Percentiles rank a stretch among this genome's conserved stretches.
Evolutionary conservation across 2,888 invertebrate species (phyloP).

Genomic region (Campoplex capitator): DNA sequence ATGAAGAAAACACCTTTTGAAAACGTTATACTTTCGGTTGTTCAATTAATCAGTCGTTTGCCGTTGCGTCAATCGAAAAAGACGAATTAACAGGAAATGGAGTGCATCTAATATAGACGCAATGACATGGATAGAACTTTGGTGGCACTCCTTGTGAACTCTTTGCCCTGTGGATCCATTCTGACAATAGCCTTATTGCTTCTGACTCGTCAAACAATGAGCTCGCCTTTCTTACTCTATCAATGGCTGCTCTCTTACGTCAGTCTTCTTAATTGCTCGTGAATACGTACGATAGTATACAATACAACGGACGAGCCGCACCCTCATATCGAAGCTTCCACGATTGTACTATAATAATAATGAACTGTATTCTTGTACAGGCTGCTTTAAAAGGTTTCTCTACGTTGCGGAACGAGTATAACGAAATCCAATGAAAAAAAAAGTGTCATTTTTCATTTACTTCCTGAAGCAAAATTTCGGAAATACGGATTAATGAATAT

Average conservation of each 20-base stretch:
- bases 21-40: slow-evolving; percentile 6
- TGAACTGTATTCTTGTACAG: slow-evolving; percentile 14
- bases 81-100: slow-evolving; percentile 46
- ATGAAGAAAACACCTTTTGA: background rate
- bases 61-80: slow-evolving; percentile 67
- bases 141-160: slow-evolving; percentile 55
- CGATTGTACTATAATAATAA: background rate
- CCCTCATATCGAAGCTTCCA: slow-evolving; percentile 46
- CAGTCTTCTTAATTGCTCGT: slow-evolving; percentile 63
- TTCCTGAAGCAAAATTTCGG: background rate
- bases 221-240: slow-evolving; percentile 25
- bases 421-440: background rate
- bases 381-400: background rate
- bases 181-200: slow-evolving; percentile 14
- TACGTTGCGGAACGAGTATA: background rate
- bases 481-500: background rate
- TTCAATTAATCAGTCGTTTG: slow-evolving; percentile 67
- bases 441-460: background rate
- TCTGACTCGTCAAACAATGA: slow-evolving; percentile 40
- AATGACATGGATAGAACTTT: slow-evolving; percentile 29
- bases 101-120: slow-evolving; percentile 23
- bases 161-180: slow-evolving; percentile 18
- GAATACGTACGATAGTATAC: slow-evolving; percentile 41
- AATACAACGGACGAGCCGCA: slow-evolving; percentile 42
- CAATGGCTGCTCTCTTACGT: slow-evolving; percentile 30